phyloP scores from a whole-genome alignment of 2,113 vertebrate genomes.

The Craseonycteris thonglongyai region DNA sequence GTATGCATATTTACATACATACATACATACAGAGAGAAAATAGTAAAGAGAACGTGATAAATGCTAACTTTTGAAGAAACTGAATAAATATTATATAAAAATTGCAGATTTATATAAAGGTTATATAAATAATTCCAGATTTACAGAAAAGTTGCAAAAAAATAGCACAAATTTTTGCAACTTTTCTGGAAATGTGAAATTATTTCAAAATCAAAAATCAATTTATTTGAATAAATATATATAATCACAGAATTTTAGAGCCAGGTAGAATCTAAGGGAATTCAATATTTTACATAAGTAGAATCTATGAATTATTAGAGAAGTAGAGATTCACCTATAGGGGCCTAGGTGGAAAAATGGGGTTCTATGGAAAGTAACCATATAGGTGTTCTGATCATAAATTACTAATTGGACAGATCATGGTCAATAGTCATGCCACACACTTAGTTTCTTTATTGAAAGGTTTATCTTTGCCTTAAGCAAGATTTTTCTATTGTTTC shows the following conservation, averaged over 20 bases:
- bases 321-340: background rate
- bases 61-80: background rate
- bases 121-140: background rate
- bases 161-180: too few species aligned
- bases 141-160: background rate
- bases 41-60: background rate
- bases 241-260: background rate
- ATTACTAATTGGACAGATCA: background rate
- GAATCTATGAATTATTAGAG: background rate
- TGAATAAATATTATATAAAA: background rate
- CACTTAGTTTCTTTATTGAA: background rate
- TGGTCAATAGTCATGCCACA: background rate
- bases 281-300: background rate
- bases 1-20: too few species aligned
- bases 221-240: background rate
- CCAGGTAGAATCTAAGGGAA: background rate
- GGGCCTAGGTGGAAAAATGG: too few species aligned
- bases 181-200: background rate
- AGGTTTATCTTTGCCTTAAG: too few species aligned
- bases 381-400: background rate
- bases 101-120: background rate
- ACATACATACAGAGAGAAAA: too few species aligned
- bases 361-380: too few species aligned
- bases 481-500: too few species aligned
- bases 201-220: background rate